Base-by-base conservation (phyloP, 1,140 invertebrate genomes). In the Spodoptera frugiperda region DNA sequence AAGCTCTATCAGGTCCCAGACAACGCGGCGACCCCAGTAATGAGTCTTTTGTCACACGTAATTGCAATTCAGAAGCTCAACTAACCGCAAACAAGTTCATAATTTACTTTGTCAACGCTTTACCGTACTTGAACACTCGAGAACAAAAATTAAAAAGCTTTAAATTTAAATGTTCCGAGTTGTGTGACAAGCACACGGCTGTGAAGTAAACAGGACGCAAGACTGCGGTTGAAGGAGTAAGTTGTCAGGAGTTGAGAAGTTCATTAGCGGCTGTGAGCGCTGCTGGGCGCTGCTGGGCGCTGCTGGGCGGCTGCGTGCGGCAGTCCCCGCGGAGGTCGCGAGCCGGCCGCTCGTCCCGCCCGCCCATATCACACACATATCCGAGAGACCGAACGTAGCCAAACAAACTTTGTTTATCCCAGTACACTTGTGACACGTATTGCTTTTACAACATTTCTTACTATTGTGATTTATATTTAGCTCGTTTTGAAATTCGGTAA, bases 301-400 rank as follows among this genome's bases (percentile, higher is more conserved):
- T 6, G 21, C 15, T 15, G 30, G 49, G 25, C 39, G 39, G 54
- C 33, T 57, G 71, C 17, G 54, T 39, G 19, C 63, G 54, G 71
- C 55, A 73, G 71, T 73, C 55, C 30, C 55, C 71, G 71, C 71
- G 71, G 44, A 46, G 71, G 33, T 61, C 54, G 33, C 54, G 55
- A 44, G 71, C 39, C 39, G 54, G 71, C 46, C 55, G 71, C 71
- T n/a, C 71, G 71, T 61, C 44, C 71, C 44, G 19, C 39, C 54
- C 53, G 14, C 39, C 39, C 33, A 73, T 59, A 57, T 59, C 71
- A n/a, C 44, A n/a, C 55, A 61, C 71, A 61, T 59, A 73, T 72
- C 70, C 33, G 17, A 46, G 15, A 49, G 21, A 68, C 10, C 51
- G 12, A 39, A 39, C 33, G 33, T 6, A 9, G 33, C 61, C 11